Evolutionary conservation across 53 echinoderm and acorn worm species (phyloP).

Genomic region (Stichopus horrens): DNA sequence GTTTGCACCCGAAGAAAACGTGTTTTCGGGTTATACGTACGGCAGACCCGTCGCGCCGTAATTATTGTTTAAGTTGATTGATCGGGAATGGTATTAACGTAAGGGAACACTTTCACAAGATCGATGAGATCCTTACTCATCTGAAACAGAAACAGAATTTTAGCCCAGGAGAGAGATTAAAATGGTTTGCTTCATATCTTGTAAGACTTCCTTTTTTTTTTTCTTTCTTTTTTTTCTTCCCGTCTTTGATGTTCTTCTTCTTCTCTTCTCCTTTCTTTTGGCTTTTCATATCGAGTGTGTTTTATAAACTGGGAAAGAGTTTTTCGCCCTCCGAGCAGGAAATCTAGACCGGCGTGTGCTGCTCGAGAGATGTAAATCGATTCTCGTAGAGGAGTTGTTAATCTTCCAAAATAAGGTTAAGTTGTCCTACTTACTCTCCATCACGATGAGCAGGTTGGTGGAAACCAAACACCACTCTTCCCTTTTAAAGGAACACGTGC

Average conservation of each 20-base stretch:
- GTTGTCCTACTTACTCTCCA: neutral
- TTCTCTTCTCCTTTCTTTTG: neutral
- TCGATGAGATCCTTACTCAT: neutral
- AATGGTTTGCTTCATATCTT: neutral
- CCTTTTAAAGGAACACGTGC: neutral
- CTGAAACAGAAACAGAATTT: neutral
- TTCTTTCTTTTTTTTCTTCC: neutral
- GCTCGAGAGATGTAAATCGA: conserved; percentile 26
- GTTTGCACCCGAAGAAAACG: too few species aligned
- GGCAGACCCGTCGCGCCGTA: too few species aligned
- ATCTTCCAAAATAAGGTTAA: neutral
- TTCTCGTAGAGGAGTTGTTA: neutral
- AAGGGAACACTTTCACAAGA: neutral
- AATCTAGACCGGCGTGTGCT: neutral
- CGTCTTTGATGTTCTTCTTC: neutral
- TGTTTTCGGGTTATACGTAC: too few species aligned
- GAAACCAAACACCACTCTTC: neutral
- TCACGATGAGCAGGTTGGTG: neutral
- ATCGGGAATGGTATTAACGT: neutral
- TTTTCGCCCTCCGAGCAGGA: neutral
- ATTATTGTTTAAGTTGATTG: neutral
- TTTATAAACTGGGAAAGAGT: neutral
- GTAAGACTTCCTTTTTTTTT: neutral
- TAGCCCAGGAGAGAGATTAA: neutral
- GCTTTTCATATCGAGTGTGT: neutral